Evolutionary conservation across 2,797 vertebrate species (phyloP).

Genomic region (Sebastes trivittatus): DNA sequence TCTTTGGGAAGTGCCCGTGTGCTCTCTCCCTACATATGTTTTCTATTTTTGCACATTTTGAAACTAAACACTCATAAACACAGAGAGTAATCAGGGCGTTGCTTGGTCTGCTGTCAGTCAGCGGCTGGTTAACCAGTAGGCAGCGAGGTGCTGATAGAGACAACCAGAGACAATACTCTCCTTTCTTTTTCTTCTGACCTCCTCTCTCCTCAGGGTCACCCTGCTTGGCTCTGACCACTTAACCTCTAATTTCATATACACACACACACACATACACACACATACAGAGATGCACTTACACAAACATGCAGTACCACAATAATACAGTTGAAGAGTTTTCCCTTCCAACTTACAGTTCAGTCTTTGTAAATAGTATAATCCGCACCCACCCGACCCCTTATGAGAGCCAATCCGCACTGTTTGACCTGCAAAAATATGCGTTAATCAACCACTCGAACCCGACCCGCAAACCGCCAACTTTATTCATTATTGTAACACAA

Average conservation of each 20-base stretch:
- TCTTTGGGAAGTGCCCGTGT: conserved; percentile 4
- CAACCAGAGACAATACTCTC: conserved; percentile 49
- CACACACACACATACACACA: conserved; percentile 5
- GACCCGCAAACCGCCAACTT: too few species aligned
- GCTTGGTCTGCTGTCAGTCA: conserved; percentile 48
- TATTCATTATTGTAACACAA: too few species aligned
- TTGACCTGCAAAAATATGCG: too few species aligned
- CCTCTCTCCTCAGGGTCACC: conserved; percentile 47
- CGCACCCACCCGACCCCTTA: too few species aligned
- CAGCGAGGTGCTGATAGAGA: conserved; percentile 45
- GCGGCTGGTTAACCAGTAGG: conserved; percentile 48
- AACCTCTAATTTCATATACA: conserved; percentile 52
- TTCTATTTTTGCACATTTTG: conserved; percentile 26
- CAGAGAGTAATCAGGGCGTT: conserved; percentile 18
- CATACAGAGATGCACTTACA: conserved; percentile 12
- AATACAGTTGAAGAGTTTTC: conserved; percentile 4
- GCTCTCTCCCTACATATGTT: background rate
- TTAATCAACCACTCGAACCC: too few species aligned
- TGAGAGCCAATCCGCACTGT: too few species aligned
- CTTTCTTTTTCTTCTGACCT: conserved; percentile 57
- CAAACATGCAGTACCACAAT: conserved; percentile 7
- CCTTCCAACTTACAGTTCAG: background rate
- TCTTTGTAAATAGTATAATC: background rate
- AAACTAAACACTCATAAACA: conserved; percentile 40
- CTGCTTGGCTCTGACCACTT: conserved; percentile 52